Percentiles rank a stretch among this genome's conserved stretches.
phyloP scores from a whole-genome alignment of 2,888 invertebrate genomes.

The Ophraella communa region DNA sequence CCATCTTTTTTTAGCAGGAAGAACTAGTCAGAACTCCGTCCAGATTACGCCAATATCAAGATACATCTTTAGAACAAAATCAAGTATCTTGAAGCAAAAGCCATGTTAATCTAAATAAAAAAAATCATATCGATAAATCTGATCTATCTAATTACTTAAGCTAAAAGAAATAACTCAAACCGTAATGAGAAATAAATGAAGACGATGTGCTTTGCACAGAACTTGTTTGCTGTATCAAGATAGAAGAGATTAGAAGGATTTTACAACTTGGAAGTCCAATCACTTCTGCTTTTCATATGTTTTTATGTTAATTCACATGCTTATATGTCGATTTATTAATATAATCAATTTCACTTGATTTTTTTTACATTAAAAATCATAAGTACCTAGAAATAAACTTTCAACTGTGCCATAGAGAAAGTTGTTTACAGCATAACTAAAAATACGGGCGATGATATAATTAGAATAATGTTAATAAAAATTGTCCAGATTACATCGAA shows the following conservation, averaged over 20 bases:
- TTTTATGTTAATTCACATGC: background rate
- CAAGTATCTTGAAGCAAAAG: background rate
- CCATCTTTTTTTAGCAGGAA: background rate
- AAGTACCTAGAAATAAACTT: too few species aligned
- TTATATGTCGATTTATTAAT: too few species aligned
- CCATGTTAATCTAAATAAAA: background rate
- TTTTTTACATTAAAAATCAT: too few species aligned
- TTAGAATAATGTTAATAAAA: too few species aligned
- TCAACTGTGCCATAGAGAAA: too few species aligned
- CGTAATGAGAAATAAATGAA: background rate
- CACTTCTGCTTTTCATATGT: background rate
- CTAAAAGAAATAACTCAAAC: background rate
- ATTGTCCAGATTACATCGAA: too few species aligned
- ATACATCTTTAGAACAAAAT: background rate
- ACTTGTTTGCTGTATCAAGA: background rate
- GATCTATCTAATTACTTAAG: conserved; percentile 4
- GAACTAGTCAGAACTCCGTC: background rate
- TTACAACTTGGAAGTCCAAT: background rate
- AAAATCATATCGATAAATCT: background rate
- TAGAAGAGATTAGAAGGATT: background rate
- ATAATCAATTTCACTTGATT: background rate
- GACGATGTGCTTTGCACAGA: background rate
- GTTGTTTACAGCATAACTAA: too few species aligned
- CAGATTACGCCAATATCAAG: background rate
- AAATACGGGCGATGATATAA: too few species aligned